Evolutionary conservation across 2,113 vertebrate genomes (phyloP).

Genomic region (Elachura formosa): DNA sequence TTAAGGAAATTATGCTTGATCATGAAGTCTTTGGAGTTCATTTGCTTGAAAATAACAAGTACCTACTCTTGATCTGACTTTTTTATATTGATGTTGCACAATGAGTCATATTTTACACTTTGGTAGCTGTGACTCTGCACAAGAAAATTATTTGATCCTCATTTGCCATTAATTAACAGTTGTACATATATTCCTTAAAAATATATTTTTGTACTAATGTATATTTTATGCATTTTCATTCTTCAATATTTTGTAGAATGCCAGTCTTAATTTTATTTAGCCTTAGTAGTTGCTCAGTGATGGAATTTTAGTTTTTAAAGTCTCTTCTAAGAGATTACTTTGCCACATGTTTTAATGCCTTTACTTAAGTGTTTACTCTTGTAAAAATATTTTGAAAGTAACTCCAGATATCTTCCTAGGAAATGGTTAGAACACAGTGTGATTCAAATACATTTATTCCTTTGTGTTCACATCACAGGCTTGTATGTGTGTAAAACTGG

Average conservation of each 20-base stretch:
- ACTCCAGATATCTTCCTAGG: neutral
- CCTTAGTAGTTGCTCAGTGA: neutral
- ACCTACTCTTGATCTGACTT: neutral
- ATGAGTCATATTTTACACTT: neutral
- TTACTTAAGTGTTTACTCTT: neutral
- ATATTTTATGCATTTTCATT: neutral
- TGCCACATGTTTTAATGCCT: neutral
- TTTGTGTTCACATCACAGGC: neutral
- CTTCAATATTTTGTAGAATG: neutral
- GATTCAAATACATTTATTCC: neutral
- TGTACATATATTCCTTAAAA: neutral
- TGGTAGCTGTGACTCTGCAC: neutral
- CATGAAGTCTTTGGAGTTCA: neutral
- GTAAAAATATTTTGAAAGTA: neutral
- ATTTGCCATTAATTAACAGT: neutral
- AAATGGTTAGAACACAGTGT: neutral
- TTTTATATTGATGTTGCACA: neutral
- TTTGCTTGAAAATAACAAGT: neutral
- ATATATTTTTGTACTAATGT: neutral
- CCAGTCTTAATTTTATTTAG: neutral
- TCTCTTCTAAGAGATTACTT: neutral
- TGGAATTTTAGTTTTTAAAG: neutral
- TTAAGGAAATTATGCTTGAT: neutral
- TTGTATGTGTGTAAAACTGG: rapidly evolving
- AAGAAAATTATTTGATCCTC: neutral